Base-by-base conservation (phyloP, 2,113 vertebrate species). In the Trematomus loennbergii region DNA sequence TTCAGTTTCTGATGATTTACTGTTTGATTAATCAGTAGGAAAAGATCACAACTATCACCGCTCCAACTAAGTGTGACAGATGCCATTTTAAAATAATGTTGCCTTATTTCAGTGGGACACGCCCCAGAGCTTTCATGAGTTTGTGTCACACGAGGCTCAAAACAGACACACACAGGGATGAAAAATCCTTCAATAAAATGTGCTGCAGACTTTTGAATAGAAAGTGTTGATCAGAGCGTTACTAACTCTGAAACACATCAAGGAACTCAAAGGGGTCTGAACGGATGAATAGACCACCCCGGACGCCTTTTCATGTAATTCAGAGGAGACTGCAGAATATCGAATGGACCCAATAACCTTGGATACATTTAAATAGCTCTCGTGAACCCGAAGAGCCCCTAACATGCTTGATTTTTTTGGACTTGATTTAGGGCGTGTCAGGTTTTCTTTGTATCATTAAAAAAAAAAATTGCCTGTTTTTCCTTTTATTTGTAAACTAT, bases 11-110 rank as follows among this genome's bases (percentile, higher is more conserved):
- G 81, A 86, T 78, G 43, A 86, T 61, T 46, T 83, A 79, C 84
- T 78, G 87, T 87, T 68, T 67, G 73, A 85, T 81, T 67, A 64
- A 74, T 60, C 68, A 65, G 66, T 72, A 77, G 79, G 64, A 81
- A 82, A 40, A 69, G 68, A 89, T 86, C 85, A 85, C 88, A 90
- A 89, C 84, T 90, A 92, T 89, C 88, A 77, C 81, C 75, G 52
- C 81, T 78, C 88, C 70, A 59, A 78, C 65, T 72, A 75, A 78
- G 86, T 88, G 83, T 88, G 88, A 92, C 84, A 73, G 89, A 91
- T 91, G 91, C 92, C 91, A 94, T 92, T 93, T 91, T 84, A 84
- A 93, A 89, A 92, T 92, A 89, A 86, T 53, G 91, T 93, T 93
- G 93, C 93, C 93, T 94, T 94, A 93, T 88, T 90, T 92, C 61